Evolutionary conservation across 2,797 vertebrate species (phyloP).

Genomic region (Phylloscopus collybita): DNA sequence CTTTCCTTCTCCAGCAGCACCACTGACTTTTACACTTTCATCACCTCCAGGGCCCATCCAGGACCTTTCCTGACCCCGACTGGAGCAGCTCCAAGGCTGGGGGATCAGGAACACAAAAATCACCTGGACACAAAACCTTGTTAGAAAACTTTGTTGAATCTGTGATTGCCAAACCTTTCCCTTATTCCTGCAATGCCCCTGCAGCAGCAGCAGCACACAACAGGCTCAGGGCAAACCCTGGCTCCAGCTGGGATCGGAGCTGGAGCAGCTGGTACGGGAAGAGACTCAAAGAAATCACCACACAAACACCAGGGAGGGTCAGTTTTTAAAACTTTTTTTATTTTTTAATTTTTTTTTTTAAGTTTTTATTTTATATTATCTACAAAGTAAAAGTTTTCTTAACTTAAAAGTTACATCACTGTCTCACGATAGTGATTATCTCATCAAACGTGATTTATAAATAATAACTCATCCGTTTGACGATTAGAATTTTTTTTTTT

Average conservation of each 20-base stretch:
- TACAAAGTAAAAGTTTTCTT: conserved; percentile 99
- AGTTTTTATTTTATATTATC: conserved; percentile 99
- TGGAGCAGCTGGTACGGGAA: fast-evolving
- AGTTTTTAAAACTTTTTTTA: conserved; percentile 99
- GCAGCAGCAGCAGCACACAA: background rate
- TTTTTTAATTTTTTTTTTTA: conserved; percentile 96
- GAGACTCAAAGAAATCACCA: background rate
- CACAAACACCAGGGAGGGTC: conserved; percentile 59
- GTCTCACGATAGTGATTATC: conserved; percentile 89
- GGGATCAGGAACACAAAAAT: background rate
- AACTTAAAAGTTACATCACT: conserved; percentile 99
- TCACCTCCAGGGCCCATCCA: fast-evolving
- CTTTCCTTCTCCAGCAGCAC: background rate
- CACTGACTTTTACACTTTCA: fast-evolving
- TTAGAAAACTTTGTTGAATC: fast-evolving
- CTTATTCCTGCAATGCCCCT: background rate
- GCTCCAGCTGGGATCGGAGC: fast-evolving
- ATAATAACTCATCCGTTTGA: conserved; percentile 94
- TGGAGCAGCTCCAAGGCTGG: background rate
- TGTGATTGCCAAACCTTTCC: background rate
- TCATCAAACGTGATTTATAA: conserved; percentile 96
- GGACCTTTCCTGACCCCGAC: background rate
- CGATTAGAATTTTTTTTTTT: conserved; percentile 83
- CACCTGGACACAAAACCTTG: fast-evolving
- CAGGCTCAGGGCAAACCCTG: background rate